Evolutionary conservation across 2,888 invertebrate genomes (phyloP).

Genomic region (Psylliodes chrysocephalus): DNA sequence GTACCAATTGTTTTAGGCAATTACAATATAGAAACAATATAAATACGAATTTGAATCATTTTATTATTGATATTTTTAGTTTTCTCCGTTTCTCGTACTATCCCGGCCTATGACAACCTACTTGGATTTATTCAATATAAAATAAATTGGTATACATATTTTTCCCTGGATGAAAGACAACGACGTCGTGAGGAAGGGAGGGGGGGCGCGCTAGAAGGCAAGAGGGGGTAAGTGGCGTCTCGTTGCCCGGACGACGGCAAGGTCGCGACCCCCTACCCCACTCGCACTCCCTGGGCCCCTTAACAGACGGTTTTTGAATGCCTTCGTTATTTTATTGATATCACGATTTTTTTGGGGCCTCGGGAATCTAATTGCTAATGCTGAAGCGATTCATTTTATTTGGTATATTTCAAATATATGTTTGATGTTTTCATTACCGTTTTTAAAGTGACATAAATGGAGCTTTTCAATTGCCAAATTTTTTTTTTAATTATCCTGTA

Average conservation of each 20-base stretch:
- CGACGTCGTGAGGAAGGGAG: constrained; percentile 19
- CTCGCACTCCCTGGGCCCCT: constrained; percentile 27
- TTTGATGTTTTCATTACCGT: background rate
- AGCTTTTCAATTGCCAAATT: too few relatives aligned
- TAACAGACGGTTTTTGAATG: constrained; percentile 51
- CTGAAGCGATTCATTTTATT: background rate
- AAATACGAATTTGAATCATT: too few relatives aligned
- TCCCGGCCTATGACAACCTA: constrained; percentile 7
- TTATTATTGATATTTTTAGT: too few relatives aligned
- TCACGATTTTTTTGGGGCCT: constrained; percentile 32
- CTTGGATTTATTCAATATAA: constrained; percentile 39
- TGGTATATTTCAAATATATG: background rate
- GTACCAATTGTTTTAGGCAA: too few relatives aligned
- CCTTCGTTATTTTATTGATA: constrained; percentile 56
- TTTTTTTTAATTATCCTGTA: too few relatives aligned
- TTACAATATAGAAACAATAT: too few relatives aligned
- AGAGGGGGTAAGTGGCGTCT: constrained; percentile 61
- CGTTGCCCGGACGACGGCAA: constrained; percentile 63
- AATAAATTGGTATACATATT: constrained; percentile 46
- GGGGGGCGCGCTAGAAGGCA: constrained; percentile 13
- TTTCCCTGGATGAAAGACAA: constrained; percentile 47
- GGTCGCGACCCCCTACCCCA: constrained; percentile 57
- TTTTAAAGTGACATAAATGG: too few relatives aligned
- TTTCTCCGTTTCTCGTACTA: background rate
- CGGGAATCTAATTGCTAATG: constrained; percentile 23